phyloP scores from a whole-genome alignment of 2,113 vertebrate genomes.

The Perccottus glenii region DNA sequence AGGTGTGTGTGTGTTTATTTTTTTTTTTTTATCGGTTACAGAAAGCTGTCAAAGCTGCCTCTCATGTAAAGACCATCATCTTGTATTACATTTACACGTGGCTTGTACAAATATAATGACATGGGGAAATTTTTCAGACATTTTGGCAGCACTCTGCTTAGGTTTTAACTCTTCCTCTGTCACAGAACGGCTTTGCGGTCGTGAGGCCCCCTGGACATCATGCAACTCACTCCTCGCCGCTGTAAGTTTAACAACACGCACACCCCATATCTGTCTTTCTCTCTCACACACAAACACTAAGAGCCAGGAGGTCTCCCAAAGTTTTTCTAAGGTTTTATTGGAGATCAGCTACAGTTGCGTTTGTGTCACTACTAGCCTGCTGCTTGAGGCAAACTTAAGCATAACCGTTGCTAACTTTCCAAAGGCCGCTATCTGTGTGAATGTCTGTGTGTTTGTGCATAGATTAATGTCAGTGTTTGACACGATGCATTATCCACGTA shows the following conservation, averaged over 20 bases:
- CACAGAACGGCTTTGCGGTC: conserved; percentile 93
- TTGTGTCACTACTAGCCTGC: conserved; percentile 49
- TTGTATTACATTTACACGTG: no score
- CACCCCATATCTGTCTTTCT: conserved; percentile 7
- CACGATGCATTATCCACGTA: conserved; percentile 60
- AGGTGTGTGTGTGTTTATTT: conserved; percentile 69
- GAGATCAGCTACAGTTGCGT: conserved; percentile 45
- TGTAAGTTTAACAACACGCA: conserved; percentile 80
- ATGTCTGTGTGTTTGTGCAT: conserved; percentile 17
- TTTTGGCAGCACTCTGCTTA: conserved; percentile 15
- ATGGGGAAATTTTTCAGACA: conserved; percentile 1
- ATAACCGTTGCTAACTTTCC: conserved; percentile 39
- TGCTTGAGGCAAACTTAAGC: conserved; percentile 33
- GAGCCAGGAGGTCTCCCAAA: conserved; percentile 60
- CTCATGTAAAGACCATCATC: not conserved
- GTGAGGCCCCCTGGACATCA: conserved; percentile 93
- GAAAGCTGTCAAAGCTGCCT: not conserved
- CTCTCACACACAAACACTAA: conserved; percentile 24
- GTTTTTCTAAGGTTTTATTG: conserved; percentile 58
- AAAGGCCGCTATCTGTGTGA: not conserved
- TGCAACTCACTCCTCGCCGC: conserved; percentile 85
- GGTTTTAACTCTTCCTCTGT: conserved; percentile 20
- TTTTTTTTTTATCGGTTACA: conserved; percentile 15
- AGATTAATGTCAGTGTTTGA: conserved; percentile 58
- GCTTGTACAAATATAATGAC: no score